Percentiles rank a stretch among this genome's conserved stretches.
Evolutionary conservation across 2,888 invertebrate species (phyloP).

Genomic region (Idaea straminata): DNA sequence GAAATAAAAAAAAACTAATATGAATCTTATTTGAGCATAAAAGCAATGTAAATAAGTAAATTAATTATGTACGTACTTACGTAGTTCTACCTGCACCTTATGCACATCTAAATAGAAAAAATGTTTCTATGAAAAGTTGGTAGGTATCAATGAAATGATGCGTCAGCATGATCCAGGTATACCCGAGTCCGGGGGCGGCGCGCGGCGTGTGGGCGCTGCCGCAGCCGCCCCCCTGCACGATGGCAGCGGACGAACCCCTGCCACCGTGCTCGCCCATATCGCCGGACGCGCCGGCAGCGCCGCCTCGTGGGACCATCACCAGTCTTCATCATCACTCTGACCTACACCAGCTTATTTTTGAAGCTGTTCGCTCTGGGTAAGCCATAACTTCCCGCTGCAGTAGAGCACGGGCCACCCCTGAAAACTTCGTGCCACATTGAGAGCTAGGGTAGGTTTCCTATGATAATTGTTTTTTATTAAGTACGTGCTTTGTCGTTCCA

Average conservation of each 20-base stretch:
- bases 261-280: conserved; percentile 73
- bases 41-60: too few species aligned
- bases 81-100: too few species aligned
- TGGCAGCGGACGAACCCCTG: conserved; percentile 84
- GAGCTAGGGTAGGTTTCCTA: too few species aligned
- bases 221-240: conserved; percentile 88
- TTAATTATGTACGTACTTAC: too few species aligned
- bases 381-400: too few species aligned
- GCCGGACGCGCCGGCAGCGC: conserved; percentile 66
- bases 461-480: too few species aligned
- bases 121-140: too few species aligned
- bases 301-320: conserved; percentile 57
- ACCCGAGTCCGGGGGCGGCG: conserved; percentile 93
- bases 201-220: conserved; percentile 94
- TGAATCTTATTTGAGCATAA: too few species aligned
- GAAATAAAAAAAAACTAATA: background rate
- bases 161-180: conserved; percentile 71
- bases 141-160: background rate
- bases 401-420: too few species aligned
- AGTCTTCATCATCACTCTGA: conserved; percentile 69
- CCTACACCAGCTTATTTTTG: conserved; percentile 87
- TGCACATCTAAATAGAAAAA: too few species aligned
- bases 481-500: too few species aligned
- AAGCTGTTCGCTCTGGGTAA: conserved; percentile 91
- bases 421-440: too few species aligned